Conservation (phyloP, 1,140 invertebrate genomes). For the Diprion similis region DNA sequence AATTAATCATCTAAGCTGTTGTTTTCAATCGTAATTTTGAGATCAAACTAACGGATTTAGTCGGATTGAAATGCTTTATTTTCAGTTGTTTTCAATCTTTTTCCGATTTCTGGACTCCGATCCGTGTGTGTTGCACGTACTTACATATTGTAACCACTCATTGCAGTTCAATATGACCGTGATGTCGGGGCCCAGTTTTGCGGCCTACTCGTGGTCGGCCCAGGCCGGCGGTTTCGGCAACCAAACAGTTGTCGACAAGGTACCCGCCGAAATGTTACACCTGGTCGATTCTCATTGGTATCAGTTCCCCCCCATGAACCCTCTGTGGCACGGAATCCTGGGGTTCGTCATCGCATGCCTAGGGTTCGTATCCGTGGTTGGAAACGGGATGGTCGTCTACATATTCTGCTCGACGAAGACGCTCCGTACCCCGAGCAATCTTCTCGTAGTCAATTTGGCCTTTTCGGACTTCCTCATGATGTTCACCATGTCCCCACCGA, state of each 20-base stretch:
- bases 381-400: slow-evolving; percentile 87
- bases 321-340: slow-evolving; percentile 79
- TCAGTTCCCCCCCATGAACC: slow-evolving; percentile 79
- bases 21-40: no score
- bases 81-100: no score
- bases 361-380: slow-evolving; percentile 73
- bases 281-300: slow-evolving; percentile 77
- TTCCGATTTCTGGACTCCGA: neutral
- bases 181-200: neutral
- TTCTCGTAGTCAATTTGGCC: slow-evolving; percentile 85
- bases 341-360: slow-evolving; percentile 78
- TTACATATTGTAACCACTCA: no score
- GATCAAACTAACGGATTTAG: no score
- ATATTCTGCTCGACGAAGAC: slow-evolving; percentile 81
- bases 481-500: slow-evolving; percentile 80
- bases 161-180: neutral
- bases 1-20: no score
- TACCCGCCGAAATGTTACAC: slow-evolving; percentile 75
- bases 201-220: slow-evolving; percentile 6
- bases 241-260: slow-evolving; percentile 76
- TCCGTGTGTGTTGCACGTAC: neutral
- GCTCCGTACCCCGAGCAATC: slow-evolving; percentile 83
- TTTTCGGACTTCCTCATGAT: slow-evolving; percentile 91
- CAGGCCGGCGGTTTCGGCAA: slow-evolving; percentile 60
- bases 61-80: no score